Conservation (phyloP, 2,888 invertebrate species). For the Mythimna pallens region DNA sequence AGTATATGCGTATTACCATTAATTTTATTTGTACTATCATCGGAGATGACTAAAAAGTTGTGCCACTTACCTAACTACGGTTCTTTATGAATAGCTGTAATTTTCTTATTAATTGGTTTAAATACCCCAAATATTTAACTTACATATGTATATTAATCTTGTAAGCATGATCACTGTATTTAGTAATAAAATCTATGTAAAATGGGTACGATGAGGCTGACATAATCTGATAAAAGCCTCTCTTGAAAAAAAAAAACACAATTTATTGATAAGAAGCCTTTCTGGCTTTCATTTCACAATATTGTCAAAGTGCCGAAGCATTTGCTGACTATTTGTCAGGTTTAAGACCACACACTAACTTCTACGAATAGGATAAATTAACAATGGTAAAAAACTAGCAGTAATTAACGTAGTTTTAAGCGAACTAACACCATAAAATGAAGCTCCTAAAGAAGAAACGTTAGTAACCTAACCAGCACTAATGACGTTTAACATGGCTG, state of each 20-base stretch:
- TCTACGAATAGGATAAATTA: neutral
- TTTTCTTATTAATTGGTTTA: too few species aligned
- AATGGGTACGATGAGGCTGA: too few species aligned
- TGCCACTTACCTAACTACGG: too few species aligned
- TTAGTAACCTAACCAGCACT: slow-evolving; percentile 38
- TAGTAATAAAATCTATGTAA: too few species aligned
- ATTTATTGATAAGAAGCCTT: neutral
- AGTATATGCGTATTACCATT: too few species aligned
- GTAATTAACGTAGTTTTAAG: slow-evolving; percentile 25
- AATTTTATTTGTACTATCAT: too few species aligned
- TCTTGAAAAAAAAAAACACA: neutral
- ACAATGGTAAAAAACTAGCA: slow-evolving; percentile 10
- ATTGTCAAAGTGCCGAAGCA: neutral
- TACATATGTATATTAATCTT: too few species aligned
- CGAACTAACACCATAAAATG: slow-evolving; percentile 9
- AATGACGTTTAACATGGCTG: slow-evolving; percentile 58
- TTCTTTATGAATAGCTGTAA: too few species aligned
- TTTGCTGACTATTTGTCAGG: slow-evolving; percentile 7
- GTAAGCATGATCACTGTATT: too few species aligned
- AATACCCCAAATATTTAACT: too few species aligned
- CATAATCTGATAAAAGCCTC: too few species aligned
- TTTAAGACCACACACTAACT: slow-evolving; percentile 19
- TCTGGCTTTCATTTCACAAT: neutral
- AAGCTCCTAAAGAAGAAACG: slow-evolving; percentile 29
- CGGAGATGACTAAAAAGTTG: too few species aligned